A percentile compares a stretch with the other conserved stretches of the same genome.
These are phyloP conservation scores for Prunella strophiata DNA, from an alignment of 2,797 vertebrate genomes.

Conservation along the genomic window DNA sequence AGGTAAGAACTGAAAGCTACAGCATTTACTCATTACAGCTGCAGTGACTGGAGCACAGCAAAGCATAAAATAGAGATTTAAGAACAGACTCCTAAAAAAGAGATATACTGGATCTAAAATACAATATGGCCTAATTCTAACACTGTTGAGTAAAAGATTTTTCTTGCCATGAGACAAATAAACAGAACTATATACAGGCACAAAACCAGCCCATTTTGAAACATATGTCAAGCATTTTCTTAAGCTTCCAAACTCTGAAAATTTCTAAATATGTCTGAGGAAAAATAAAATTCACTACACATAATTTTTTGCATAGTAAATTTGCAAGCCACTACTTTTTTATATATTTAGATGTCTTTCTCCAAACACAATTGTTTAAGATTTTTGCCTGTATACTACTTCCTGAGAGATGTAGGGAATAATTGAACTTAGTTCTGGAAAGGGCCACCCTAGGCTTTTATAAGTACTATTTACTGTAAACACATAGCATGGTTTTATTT, in stretches of 20 bases:
- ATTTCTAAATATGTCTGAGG: slow-evolving; percentile 60
- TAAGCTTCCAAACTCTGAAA: slow-evolving; percentile 51
- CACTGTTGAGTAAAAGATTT: background rate
- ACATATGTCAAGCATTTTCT: slow-evolving; percentile 68
- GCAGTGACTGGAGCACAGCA: background rate
- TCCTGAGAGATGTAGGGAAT: background rate
- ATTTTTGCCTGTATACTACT: background rate
- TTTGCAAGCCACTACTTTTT: slow-evolving; percentile 36
- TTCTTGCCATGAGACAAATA: slow-evolving; percentile 49
- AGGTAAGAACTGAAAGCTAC: slow-evolving; percentile 33
- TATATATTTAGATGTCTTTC: slow-evolving; percentile 26
- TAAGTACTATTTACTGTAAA: background rate
- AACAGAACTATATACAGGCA: slow-evolving; percentile 45
- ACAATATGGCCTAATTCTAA: slow-evolving; percentile 23
- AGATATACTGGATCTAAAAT: slow-evolving; percentile 36
- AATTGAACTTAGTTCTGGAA: background rate
- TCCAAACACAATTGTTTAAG: background rate
- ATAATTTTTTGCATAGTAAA: slow-evolving; percentile 33
- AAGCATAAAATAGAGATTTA: slow-evolving; percentile 41
- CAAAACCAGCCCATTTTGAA: slow-evolving; percentile 35
- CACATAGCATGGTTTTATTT: background rate
- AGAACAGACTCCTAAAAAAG: slow-evolving; percentile 42
- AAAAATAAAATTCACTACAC: slow-evolving; percentile 56
- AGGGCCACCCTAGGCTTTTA: background rate
- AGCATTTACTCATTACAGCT: slow-evolving; percentile 25